A percentile compares a stretch with the other conserved stretches of the same genome.
Evolutionary conservation across 2,888 invertebrate genomes (phyloP).

Genomic region (Rosalia funebris): DNA sequence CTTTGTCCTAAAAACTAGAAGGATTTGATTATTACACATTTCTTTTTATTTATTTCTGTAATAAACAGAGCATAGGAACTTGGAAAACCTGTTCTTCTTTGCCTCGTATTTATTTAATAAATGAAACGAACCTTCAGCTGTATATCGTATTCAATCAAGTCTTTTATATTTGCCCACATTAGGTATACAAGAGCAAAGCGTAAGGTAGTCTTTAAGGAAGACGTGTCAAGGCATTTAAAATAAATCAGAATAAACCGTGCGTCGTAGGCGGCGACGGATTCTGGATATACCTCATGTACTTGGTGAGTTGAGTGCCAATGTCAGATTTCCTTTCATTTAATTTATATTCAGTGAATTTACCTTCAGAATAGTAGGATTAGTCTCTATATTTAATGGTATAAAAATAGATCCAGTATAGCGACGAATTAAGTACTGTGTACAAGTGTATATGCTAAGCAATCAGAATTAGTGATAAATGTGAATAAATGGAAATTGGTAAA

Average conservation of each 20-base stretch:
- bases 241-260: neutral
- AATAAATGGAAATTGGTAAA: no score
- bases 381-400: neutral
- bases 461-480: no score
- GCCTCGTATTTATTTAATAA: no score
- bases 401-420: neutral
- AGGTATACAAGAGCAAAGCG: neutral
- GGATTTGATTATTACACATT: neutral
- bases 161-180: slow-evolving; percentile 4
- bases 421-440: no score
- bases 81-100: no score
- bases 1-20: neutral
- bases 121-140: no score
- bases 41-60: neutral
- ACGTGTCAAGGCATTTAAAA: neutral
- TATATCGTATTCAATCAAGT: no score
- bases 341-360: slow-evolving; percentile 12
- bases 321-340: slow-evolving; percentile 9
- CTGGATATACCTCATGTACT: slow-evolving; percentile 12
- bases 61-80: neutral
- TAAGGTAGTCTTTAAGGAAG: slow-evolving; percentile 1
- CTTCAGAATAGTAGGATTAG: neutral
- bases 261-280: neutral
- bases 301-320: neutral
- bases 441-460: no score